Base-by-base conservation (phyloP, 1,140 invertebrate species). In the Manduca sexta region DNA sequence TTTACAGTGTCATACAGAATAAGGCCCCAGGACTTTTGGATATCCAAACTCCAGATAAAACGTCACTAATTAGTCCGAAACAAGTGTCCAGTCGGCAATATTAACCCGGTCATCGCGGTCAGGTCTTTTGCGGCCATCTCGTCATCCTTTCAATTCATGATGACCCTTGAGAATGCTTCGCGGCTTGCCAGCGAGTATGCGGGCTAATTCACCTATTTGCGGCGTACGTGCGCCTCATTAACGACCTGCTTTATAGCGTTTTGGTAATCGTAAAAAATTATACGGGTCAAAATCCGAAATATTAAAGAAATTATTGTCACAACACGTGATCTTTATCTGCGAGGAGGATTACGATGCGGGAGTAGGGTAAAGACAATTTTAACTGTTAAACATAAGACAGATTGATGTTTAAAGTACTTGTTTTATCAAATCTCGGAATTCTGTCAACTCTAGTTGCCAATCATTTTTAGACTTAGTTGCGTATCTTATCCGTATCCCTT, bases 151-250 rank as follows among this genome's bases (percentile, higher is more conserved):
- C 53, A 56, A 47, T 52, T 49, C 46, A 53, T 26, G 47, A 61
- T 61, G 47, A 45, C 50, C 41, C 54, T 56, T 35, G 50, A 61
- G 54, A 52, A 52, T 46, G 46, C 47, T 56, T 53, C 50, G 58
- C 26, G 54, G 58, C 44, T 61, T 48, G 40, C 54, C 58, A 37
- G 39, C 26, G 34, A 53, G 50, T 53, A 56, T 61, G 58, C 54
- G 58, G 53, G 53, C 44, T 50, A 56, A 61, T 56, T 56, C 53
- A 61, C 45, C 45, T 57, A 50, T 61, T 61, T 56, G 54, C 21
- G 58, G 58, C 58, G 34, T 52, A 45, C 54, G 40, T 48, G 46
- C 31, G 41, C 35, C 41, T 55, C 52, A 55, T 49, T 55, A 55
- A 41, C 47, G 42, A 17, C 15, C 50, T 46, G 49, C 44, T 45